These are phyloP conservation scores for Aphelenchoides bicaudatus DNA, from an alignment of 2,888 invertebrate species.

Conservation along the genomic window DNA sequence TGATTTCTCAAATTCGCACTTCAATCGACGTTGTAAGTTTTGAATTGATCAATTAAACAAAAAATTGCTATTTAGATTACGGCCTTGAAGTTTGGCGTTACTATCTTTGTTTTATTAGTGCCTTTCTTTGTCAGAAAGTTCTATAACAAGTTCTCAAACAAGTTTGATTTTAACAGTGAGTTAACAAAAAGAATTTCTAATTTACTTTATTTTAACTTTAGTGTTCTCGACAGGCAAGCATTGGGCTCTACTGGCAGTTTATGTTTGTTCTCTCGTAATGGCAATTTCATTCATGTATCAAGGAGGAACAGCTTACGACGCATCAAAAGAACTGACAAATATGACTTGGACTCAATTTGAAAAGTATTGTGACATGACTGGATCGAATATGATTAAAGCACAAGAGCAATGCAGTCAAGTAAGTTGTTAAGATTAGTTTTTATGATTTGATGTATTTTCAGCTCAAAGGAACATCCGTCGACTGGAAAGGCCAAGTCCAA, in stretches of 20 bases:
- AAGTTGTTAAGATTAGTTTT: too few relatives aligned
- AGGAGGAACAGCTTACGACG: slow-evolving; percentile 38
- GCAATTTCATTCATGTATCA: slow-evolving; percentile 50
- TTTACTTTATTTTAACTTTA: slow-evolving; percentile 21
- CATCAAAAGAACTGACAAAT: slow-evolving; percentile 44
- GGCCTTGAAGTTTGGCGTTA: slow-evolving; percentile 37
- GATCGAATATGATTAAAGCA: slow-evolving; percentile 35
- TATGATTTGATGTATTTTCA: too few relatives aligned
- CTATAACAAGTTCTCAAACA: slow-evolving; percentile 34
- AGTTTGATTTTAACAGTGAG: slow-evolving; percentile 37
- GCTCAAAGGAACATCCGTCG: slow-evolving; percentile 38
- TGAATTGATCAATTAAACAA: background rate
- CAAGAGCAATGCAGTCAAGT: slow-evolving; percentile 44
- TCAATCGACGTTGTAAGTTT: slow-evolving; percentile 34
- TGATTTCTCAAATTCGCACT: slow-evolving; percentile 33
- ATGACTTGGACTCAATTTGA: slow-evolving; percentile 55
- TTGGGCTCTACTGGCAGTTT: slow-evolving; percentile 42
- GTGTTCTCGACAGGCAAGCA: slow-evolving; percentile 32
- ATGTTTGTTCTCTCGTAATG: slow-evolving; percentile 40
- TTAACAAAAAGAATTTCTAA: background rate
- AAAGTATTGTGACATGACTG: slow-evolving; percentile 34
- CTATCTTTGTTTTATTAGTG: slow-evolving; percentile 40
- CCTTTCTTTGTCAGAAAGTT: slow-evolving; percentile 41
- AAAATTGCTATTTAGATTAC: slow-evolving; percentile 33
- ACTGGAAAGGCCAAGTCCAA: slow-evolving; percentile 36